These are phyloP conservation scores for Anguilla marmorata DNA, from an alignment of 2,797 vertebrate species.

Conservation along the genomic window DNA sequence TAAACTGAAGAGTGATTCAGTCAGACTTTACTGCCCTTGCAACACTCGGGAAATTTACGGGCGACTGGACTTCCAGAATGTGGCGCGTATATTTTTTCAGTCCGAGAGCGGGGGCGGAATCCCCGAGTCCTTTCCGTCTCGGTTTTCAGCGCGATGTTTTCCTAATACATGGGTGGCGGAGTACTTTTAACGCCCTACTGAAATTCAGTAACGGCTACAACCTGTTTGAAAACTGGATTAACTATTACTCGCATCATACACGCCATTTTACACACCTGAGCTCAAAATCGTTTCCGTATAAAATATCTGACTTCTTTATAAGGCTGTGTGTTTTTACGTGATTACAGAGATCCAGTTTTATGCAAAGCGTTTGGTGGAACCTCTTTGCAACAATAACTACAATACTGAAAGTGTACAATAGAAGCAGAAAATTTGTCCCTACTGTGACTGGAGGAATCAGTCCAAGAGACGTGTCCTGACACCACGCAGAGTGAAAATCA, in stretches of 20 bases:
- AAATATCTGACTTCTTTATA: constrained; percentile 53
- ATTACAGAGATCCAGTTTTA: constrained; percentile 62
- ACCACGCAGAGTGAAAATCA: background rate
- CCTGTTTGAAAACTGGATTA: constrained; percentile 37
- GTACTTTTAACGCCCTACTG: constrained; percentile 8
- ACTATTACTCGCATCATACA: constrained; percentile 52
- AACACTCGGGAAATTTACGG: constrained; percentile 55
- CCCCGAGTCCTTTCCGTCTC: background rate
- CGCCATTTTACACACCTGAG: constrained; percentile 58
- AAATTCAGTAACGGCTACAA: constrained; percentile 42
- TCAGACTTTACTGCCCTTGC: constrained; percentile 57
- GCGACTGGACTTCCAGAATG: constrained; percentile 31
- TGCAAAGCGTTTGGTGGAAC: background rate
- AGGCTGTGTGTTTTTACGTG: constrained; percentile 56
- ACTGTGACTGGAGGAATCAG: background rate
- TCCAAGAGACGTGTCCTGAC: background rate
- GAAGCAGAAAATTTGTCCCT: background rate
- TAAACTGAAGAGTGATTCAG: constrained; percentile 4
- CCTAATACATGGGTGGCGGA: constrained; percentile 4
- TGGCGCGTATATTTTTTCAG: constrained; percentile 25
- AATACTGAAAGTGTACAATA: background rate
- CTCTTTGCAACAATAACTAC: background rate
- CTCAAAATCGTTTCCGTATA: constrained; percentile 56
- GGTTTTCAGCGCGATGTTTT: constrained; percentile 39
- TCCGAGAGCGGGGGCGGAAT: constrained; percentile 17